A percentile compares a stretch with the other conserved stretches of the same genome.
Conservation (phyloP, 2,113 vertebrate species). For the Otolemur garnettii region DNA sequence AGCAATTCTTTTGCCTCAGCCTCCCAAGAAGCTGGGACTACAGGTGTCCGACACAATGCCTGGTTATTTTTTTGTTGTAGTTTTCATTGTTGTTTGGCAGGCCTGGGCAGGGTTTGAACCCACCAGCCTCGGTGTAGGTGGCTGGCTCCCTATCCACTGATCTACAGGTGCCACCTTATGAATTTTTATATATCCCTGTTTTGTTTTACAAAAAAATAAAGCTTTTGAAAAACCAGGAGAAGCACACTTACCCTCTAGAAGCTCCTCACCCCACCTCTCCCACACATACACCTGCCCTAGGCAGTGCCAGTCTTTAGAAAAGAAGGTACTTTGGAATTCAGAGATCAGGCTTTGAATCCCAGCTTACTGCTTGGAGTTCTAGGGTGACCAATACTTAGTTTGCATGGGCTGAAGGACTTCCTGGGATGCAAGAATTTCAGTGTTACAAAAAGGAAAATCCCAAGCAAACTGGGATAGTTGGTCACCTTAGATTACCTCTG, state of each 20-base stretch:
- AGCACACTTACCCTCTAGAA: neutral
- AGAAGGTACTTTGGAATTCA: neutral
- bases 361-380: neutral
- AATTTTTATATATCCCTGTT: neutral
- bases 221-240: neutral
- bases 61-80: too few relatives aligned
- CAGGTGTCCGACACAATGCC: too few relatives aligned
- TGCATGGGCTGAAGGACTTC: neutral
- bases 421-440: neutral
- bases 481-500: neutral
- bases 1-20: too few relatives aligned
- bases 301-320: neutral
- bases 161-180: neutral
- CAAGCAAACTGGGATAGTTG: neutral
- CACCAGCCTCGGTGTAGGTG: too few relatives aligned
- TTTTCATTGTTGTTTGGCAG: too few relatives aligned
- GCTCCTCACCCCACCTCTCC: neutral
- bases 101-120: too few relatives aligned
- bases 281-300: too few relatives aligned
- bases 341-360: neutral
- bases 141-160: too few relatives aligned
- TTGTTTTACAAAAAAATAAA: neutral
- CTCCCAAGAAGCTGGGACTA: too few relatives aligned
- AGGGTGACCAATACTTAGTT: neutral
- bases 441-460: neutral